Conservation (phyloP, 2,113 vertebrate species). For the Gallinago jamesoni region DNA sequence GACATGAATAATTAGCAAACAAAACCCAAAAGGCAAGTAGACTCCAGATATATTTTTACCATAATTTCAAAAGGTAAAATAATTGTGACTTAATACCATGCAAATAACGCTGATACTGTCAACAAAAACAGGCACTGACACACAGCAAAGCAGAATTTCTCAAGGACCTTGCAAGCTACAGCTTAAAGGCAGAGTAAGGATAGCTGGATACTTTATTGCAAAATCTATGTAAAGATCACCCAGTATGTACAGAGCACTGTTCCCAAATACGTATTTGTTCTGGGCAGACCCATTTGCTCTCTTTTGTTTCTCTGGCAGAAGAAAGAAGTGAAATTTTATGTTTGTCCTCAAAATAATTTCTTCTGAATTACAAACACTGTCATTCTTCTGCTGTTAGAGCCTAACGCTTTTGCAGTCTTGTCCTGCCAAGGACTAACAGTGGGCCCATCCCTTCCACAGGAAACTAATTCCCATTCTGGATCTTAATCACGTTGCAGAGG, state of each 20-base stretch:
- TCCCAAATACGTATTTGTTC: background rate
- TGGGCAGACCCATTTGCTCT: background rate
- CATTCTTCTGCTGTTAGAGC: background rate
- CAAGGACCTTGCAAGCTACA: background rate
- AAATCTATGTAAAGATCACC: background rate
- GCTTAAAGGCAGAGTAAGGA: background rate
- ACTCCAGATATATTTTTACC: background rate
- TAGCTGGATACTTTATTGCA: background rate
- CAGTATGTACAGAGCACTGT: background rate
- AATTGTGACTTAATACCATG: background rate
- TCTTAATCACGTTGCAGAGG: background rate
- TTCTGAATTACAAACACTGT: background rate
- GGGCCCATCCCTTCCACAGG: background rate
- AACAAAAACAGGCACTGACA: background rate
- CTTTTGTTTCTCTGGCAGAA: background rate
- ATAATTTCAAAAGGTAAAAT: background rate
- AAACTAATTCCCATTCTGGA: background rate
- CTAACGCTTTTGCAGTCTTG: background rate
- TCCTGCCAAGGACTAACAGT: background rate
- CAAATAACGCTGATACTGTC: background rate
- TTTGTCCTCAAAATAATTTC: background rate
- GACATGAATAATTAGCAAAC: background rate
- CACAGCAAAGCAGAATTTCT: background rate
- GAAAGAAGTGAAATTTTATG: background rate
- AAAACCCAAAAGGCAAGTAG: background rate